A percentile compares a stretch with the other conserved stretches of the same genome.
phyloP scores from a whole-genome alignment of 2,797 vertebrate species.

The Neosilurus mollespiculum region DNA sequence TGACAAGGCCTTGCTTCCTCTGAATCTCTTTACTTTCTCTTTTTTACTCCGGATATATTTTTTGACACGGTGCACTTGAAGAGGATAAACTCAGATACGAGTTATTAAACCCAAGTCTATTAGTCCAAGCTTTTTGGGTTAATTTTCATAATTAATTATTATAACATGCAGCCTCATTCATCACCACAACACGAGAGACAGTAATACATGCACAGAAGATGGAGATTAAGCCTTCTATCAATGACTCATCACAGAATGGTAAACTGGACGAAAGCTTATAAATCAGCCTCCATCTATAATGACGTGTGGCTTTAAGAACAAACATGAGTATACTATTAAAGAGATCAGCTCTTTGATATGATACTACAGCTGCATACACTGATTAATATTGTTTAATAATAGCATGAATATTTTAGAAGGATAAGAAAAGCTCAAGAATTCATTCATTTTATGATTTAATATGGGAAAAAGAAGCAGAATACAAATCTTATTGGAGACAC shows the following conservation, averaged over 20 bases:
- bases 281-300: conserved; percentile 60
- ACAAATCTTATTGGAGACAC: not conserved
- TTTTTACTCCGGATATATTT: not conserved
- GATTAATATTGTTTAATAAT: not conserved
- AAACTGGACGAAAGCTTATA: conserved; percentile 54
- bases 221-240: conserved; percentile 49
- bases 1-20: not conserved
- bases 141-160: conserved; percentile 51
- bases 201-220: not conserved
- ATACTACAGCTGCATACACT: not conserved
- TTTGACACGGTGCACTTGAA: not conserved
- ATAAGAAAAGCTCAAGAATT: not conserved
- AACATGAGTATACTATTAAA: not conserved
- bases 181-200: conserved; percentile 54
- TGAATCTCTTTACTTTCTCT: not conserved
- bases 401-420: too few species aligned
- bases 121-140: conserved; percentile 58
- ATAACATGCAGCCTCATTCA: conserved; percentile 61
- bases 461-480: too few species aligned
- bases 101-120: conserved; percentile 47
- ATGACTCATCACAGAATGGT: not conserved
- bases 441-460: not conserved
- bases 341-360: conserved; percentile 2
- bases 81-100: not conserved
- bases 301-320: not conserved